Evolutionary conservation across 2,888 invertebrate genomes (phyloP), one percentile per base, ranked within the genome.

Genomic region (Ptilodon capucinus): DNA sequence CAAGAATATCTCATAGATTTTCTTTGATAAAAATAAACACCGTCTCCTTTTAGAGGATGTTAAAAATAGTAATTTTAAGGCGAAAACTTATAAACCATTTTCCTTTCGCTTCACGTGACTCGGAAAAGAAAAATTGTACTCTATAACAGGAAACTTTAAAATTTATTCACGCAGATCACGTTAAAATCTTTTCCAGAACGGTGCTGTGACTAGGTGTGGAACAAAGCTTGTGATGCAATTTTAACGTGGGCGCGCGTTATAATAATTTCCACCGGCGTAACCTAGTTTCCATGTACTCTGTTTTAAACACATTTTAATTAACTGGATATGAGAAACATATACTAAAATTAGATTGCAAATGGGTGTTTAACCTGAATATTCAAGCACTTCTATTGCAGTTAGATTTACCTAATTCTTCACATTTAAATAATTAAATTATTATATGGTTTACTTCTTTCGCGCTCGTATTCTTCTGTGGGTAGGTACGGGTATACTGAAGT

Each of bases 201-300:
- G 49, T 54, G 54, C 59, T 57, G 54, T 51, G 60, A 57, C 58
- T 59, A 48, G 61, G 58, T 64, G 60, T 64, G 47, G 54, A 51
- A 71, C 64, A 70, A 71, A 71, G 65, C 65, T 70, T 66, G 66
- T 64, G 63, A 72, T 68, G 67, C 63, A 70, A 64, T 73, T 70
- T 71, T 52, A 63, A 50, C 64, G 59, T 53, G 47, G 49, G 63
- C 57, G 62, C 61, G 52, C 52, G 62, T 65, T 59, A 48, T 60
- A 64, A 60, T 71, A 64, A 64, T 64, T 64, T 63, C 63, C 49
- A 57, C 57, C 43, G 55, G 43, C 60, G 60, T 58, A 60, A 65
- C 65, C 64, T 48, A 70, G 57, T 71, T 71, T 62, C 39, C 43
- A 38, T 56, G 45, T 60, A 64, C 51, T 60, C 60, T 60, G 55